Conservation (phyloP, 2,888 invertebrate species). For the Chaitophorus viminalis region DNA sequence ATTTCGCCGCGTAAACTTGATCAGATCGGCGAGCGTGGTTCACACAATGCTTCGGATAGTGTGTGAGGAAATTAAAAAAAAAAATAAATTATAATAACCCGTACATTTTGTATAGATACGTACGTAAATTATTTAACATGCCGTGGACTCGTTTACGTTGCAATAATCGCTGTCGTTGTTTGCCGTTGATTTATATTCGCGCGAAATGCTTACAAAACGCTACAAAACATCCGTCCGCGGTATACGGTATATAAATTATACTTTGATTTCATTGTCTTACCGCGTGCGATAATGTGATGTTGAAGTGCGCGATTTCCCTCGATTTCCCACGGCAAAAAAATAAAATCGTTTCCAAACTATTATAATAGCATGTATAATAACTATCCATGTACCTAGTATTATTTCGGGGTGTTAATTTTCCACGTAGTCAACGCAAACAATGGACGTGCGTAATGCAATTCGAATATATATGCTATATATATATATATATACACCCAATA, state of each 20-base stretch:
- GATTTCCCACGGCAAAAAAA: background rate
- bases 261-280: background rate
- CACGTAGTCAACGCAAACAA: background rate
- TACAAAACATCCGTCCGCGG: background rate
- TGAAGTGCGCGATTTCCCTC: background rate
- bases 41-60: background rate
- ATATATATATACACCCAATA: too few relatives aligned
- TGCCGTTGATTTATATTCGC: background rate
- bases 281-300: background rate
- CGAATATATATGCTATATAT: too few relatives aligned
- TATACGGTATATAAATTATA: background rate
- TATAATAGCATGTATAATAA: background rate
- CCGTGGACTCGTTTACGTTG: background rate
- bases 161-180: background rate
- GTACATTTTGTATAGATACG: background rate
- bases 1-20: background rate
- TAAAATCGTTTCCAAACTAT: background rate
- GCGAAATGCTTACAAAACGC: background rate
- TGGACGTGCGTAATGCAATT: background rate
- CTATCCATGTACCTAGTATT: too few relatives aligned
- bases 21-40: background rate
- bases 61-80: background rate
- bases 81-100: background rate
- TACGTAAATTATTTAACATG: too few relatives aligned
- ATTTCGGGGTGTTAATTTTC: background rate